Percentiles rank a stretch among this genome's conserved stretches.
Conservation (phyloP, 2,888 invertebrate species). For the Ditula angustiorana region DNA sequence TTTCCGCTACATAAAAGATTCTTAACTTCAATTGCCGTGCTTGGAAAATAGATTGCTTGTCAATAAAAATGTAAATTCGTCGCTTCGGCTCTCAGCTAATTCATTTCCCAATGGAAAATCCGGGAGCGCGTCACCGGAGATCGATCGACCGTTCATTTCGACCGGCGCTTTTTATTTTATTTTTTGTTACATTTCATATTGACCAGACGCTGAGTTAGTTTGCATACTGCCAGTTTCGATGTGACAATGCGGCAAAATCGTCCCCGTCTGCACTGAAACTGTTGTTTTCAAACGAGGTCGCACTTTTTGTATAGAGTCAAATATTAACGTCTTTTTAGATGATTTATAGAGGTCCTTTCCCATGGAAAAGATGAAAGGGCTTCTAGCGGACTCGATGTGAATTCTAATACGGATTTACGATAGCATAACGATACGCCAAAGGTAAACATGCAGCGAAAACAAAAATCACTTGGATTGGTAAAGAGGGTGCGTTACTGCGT, state of each 20-base stretch:
- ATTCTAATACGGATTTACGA: conserved; percentile 70
- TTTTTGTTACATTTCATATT: conserved; percentile 73
- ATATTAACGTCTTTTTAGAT: conserved; percentile 72
- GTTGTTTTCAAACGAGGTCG: conserved; percentile 54
- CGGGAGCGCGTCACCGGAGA: conserved; percentile 80
- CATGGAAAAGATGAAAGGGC: conserved; percentile 74
- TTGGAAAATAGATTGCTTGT: conserved; percentile 82
- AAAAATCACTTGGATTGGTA: conserved; percentile 64
- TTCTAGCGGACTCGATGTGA: conserved; percentile 71
- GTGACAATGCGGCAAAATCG: conserved; percentile 56
- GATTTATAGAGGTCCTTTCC: conserved; percentile 75
- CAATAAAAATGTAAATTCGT: conserved; percentile 85
- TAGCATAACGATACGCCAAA: conserved; percentile 39
- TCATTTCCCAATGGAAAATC: conserved; percentile 84
- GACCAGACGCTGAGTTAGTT: conserved; percentile 73
- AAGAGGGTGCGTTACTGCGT: conserved; percentile 53
- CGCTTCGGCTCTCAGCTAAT: conserved; percentile 82
- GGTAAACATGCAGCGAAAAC: conserved; percentile 46
- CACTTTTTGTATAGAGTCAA: conserved; percentile 67
- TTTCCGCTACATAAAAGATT: conserved; percentile 64
- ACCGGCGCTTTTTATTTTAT: conserved; percentile 62
- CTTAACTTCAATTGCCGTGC: conserved; percentile 71
- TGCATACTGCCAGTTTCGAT: conserved; percentile 56
- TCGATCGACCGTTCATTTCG: conserved; percentile 81
- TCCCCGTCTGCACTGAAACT: conserved; percentile 44